phyloP scores from a whole-genome alignment of 2,888 invertebrate genomes.

The Xanthostigma xanthostigma region DNA sequence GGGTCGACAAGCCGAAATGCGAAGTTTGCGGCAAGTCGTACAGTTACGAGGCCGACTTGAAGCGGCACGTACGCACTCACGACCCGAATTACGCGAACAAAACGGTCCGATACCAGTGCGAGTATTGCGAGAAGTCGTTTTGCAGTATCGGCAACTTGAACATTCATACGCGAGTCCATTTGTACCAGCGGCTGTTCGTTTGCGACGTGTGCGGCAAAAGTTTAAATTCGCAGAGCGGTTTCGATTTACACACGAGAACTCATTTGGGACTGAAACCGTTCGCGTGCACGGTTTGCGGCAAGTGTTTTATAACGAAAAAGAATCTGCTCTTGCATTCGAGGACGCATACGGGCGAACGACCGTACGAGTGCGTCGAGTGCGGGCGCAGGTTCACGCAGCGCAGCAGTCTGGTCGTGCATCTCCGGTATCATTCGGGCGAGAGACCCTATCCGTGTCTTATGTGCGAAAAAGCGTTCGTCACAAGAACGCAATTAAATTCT shows the following conservation, averaged over 20 bases:
- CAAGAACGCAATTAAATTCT: constrained; percentile 37
- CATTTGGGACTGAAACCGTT: constrained; percentile 16
- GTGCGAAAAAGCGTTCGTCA: constrained; percentile 41
- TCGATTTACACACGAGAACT: constrained; percentile 21
- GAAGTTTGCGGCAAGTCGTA: constrained; percentile 13
- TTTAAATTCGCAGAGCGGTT: constrained; percentile 9
- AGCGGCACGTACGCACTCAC: constrained; percentile 10
- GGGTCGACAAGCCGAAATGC: not conserved
- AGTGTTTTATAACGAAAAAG: constrained; percentile 25
- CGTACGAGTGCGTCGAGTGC: constrained; percentile 36
- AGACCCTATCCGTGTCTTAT: constrained; percentile 34
- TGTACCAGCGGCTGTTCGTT: constrained; percentile 6
- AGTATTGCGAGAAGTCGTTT: constrained; percentile 12
- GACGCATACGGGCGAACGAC: constrained; percentile 35
- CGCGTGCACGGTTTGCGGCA: constrained; percentile 23
- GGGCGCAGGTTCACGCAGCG: constrained; percentile 38
- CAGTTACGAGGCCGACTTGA: constrained; percentile 13
- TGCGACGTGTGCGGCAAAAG: constrained; percentile 20
- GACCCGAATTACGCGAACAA: constrained; percentile 19
- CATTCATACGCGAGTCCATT: not conserved
- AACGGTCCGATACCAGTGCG: constrained; percentile 24
- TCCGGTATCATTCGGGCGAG: constrained; percentile 37
- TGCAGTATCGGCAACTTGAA: constrained; percentile 27
- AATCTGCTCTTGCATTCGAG: constrained; percentile 34
- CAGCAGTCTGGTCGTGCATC: constrained; percentile 33